A percentile compares a stretch with the other conserved stretches of the same genome.
phyloP scores from a whole-genome alignment of 23 tunicate genomes.

The Styela clava region DNA sequence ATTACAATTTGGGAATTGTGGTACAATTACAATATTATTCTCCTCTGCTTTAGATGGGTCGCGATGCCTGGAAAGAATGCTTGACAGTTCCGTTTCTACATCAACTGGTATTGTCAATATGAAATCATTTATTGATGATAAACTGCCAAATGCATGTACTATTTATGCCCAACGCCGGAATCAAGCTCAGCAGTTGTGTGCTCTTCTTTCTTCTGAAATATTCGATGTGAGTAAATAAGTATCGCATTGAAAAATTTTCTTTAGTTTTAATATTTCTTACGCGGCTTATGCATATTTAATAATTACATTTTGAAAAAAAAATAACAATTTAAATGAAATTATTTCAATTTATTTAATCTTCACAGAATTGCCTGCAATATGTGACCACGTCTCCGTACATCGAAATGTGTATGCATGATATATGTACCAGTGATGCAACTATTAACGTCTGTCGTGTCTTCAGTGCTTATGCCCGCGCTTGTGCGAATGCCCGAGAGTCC shows the following conservation, averaged over 20 bases:
- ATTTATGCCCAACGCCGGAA: conserved; percentile 42
- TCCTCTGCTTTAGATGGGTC: too few relatives aligned
- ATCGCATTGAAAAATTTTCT: not conserved
- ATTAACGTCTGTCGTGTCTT: conserved; percentile 44
- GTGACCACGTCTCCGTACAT: conserved; percentile 25
- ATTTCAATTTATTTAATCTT: too few relatives aligned
- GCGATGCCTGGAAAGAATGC: too few relatives aligned
- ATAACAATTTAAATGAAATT: too few relatives aligned
- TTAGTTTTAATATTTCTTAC: too few relatives aligned
- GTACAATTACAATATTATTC: too few relatives aligned
- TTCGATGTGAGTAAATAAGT: conserved; percentile 18
- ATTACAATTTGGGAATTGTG: too few relatives aligned
- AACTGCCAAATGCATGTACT: conserved; percentile 30
- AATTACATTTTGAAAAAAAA: too few relatives aligned
- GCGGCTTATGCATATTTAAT: too few relatives aligned
- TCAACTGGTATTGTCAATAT: not conserved
- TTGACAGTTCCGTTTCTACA: not conserved
- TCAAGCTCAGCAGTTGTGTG: conserved; percentile 41
- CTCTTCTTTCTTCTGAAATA: not conserved
- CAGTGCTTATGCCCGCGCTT: conserved; percentile 42
- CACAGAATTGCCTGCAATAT: too few relatives aligned
- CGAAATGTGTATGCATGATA: conserved; percentile 41
- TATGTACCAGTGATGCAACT: conserved; percentile 33
- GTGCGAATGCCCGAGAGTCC: conserved; percentile 22
- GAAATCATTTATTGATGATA: not conserved